Evolutionary conservation across 2,797 vertebrate species (phyloP).

Genomic region (Aulostomus chinensis): DNA sequence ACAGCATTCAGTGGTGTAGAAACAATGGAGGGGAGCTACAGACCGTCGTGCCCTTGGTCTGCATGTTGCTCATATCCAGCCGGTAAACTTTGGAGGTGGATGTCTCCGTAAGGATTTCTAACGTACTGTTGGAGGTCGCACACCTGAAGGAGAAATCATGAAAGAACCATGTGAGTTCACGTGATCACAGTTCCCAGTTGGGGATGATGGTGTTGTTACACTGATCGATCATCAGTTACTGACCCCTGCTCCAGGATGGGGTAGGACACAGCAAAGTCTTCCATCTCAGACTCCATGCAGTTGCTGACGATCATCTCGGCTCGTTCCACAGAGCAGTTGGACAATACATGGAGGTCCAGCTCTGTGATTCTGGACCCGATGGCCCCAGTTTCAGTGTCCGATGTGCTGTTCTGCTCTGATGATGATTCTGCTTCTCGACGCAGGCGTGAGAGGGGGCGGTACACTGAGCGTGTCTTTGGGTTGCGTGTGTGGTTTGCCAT

Average conservation of each 20-base stretch:
- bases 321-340: slow-evolving; percentile 42
- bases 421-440: slow-evolving; percentile 1
- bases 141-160: slow-evolving; percentile 57
- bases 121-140: background rate
- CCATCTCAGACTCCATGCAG: slow-evolving; percentile 51
- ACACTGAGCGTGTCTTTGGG: no score
- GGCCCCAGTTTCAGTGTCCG: background rate
- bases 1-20: no score
- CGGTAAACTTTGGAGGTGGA: slow-evolving; percentile 55
- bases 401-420: no score
- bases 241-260: slow-evolving; percentile 64
- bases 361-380: background rate
- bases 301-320: slow-evolving; percentile 61
- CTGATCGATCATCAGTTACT: slow-evolving; percentile 29
- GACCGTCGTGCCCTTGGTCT: slow-evolving; percentile 34
- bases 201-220: background rate
- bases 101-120: slow-evolving; percentile 43
- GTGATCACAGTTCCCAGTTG: background rate
- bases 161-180: background rate
- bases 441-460: background rate
- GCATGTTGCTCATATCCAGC: slow-evolving; percentile 35
- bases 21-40: no score
- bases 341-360: slow-evolving; percentile 68
- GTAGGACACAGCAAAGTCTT: slow-evolving; percentile 36
- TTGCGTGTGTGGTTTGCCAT: slow-evolving; percentile 12